Percentiles rank a stretch among this genome's conserved stretches.
phyloP scores from a whole-genome alignment of 2,113 vertebrate species.

The Microcebus ravelobensis region DNA sequence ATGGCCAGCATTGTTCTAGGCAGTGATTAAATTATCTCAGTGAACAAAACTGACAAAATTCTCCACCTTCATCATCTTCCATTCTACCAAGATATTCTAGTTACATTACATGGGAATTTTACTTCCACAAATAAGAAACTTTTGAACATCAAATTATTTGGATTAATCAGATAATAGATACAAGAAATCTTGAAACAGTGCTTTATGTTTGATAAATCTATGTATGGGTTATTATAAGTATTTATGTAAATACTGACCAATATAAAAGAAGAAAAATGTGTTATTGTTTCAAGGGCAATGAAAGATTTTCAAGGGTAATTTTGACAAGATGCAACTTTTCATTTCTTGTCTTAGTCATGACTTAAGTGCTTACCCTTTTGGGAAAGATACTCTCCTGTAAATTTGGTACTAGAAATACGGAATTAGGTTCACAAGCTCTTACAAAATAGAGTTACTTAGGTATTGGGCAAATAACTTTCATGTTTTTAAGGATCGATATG shows the following conservation, averaged over 20 bases:
- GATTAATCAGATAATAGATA: neutral
- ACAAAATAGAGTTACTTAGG: neutral
- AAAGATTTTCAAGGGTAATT: neutral
- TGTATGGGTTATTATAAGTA: neutral
- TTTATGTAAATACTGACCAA: neutral
- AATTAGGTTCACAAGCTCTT: neutral
- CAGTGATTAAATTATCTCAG: neutral
- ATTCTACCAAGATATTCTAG: neutral
- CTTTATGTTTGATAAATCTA: neutral
- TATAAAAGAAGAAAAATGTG: neutral
- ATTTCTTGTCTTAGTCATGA: neutral
- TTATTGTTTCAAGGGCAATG: neutral
- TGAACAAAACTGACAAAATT: conserved; percentile 15
- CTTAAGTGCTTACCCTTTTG: neutral
- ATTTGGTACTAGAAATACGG: neutral
- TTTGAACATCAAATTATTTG: neutral
- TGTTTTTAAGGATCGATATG: neutral
- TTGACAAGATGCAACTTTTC: neutral
- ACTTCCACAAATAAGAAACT: neutral
- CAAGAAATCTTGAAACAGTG: neutral
- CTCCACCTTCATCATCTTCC: neutral
- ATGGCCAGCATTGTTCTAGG: neutral
- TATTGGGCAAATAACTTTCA: neutral
- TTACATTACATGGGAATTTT: neutral
- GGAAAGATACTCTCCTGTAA: neutral